These are phyloP conservation scores for Petrolisthes manimaculis DNA, from an alignment of 2,888 invertebrate genomes.

Conservation along the genomic window DNA sequence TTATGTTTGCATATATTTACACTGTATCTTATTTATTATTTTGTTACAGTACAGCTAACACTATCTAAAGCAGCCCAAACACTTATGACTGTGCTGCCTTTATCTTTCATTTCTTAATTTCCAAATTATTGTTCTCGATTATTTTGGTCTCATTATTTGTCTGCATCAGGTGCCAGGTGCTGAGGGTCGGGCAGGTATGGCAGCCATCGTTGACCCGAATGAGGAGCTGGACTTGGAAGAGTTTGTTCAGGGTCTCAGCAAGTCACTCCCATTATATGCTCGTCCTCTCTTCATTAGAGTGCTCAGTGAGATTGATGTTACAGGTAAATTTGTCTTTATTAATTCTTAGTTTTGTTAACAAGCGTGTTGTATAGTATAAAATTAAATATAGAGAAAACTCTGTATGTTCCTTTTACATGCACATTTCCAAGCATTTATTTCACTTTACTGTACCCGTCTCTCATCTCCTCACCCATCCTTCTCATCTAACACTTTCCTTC, in stretches of 20 bases:
- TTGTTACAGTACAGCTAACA: not conserved
- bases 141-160: not conserved
- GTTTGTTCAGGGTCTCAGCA: constrained; percentile 69
- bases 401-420: no score
- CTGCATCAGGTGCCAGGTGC: constrained; percentile 65
- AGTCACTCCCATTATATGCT: constrained; percentile 85
- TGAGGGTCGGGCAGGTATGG: constrained; percentile 74
- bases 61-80: not conserved
- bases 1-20: constrained; percentile 3
- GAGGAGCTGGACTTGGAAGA: constrained; percentile 57
- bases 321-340: constrained; percentile 75
- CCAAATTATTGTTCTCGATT: not conserved
- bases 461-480: no score
- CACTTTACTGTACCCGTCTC: no score
- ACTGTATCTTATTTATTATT: not conserved
- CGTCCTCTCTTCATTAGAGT: constrained; percentile 89
- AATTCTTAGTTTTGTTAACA: no score
- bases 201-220: constrained; percentile 71
- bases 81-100: not conserved
- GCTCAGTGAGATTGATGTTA: constrained; percentile 84
- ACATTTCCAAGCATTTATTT: no score
- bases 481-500: no score
- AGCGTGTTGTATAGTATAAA: no score
- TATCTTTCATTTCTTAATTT: not conserved
- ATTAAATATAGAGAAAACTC: no score